Percentiles rank a stretch among this genome's conserved stretches.
Conservation (phyloP, 1,140 invertebrate genomes). For the Pantala flavescens region DNA sequence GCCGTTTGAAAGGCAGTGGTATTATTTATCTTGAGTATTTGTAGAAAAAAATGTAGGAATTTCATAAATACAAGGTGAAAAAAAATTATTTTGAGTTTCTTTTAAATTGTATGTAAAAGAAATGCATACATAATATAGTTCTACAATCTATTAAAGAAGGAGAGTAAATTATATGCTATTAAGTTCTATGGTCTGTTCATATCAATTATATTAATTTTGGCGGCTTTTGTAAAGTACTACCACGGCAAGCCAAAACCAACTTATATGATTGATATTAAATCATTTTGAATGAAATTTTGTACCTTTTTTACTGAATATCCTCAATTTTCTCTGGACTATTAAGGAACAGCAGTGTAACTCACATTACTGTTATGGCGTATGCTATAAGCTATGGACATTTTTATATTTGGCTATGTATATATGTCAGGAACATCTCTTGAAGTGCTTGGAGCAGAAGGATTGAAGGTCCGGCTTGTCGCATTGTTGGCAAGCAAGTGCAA, state of each 20-base stretch:
- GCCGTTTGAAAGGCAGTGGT: conserved; percentile 3
- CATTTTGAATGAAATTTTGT: conserved; percentile 10
- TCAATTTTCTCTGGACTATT: not conserved
- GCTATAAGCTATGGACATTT: not conserved
- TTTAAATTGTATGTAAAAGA: not conserved
- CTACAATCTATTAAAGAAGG: not conserved
- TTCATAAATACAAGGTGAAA: not conserved
- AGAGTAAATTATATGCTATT: conserved; percentile 4
- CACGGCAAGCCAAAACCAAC: not conserved
- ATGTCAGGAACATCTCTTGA: conserved; percentile 33
- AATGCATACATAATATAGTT: conserved; percentile 10
- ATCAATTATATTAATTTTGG: conserved; percentile 1
- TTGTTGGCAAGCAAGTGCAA: conserved; percentile 36
- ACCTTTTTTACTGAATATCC: conserved; percentile 10
- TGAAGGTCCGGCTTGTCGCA: conserved; percentile 35
- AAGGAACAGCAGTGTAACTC: not conserved
- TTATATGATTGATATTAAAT: conserved; percentile 7
- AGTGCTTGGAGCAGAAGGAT: conserved; percentile 37
- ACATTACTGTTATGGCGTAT: not conserved
- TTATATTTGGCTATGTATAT: conserved; percentile 27
- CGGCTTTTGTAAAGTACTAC: conserved; percentile 5
- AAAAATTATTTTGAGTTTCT: conserved; percentile 5
- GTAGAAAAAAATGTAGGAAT: conserved; percentile 6
- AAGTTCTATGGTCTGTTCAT: conserved; percentile 1
- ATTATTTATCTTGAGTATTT: conserved; percentile 16